These are phyloP conservation scores for Apteryx mantelli DNA, from an alignment of 2,113 vertebrate genomes.

Conservation along the genomic window DNA sequence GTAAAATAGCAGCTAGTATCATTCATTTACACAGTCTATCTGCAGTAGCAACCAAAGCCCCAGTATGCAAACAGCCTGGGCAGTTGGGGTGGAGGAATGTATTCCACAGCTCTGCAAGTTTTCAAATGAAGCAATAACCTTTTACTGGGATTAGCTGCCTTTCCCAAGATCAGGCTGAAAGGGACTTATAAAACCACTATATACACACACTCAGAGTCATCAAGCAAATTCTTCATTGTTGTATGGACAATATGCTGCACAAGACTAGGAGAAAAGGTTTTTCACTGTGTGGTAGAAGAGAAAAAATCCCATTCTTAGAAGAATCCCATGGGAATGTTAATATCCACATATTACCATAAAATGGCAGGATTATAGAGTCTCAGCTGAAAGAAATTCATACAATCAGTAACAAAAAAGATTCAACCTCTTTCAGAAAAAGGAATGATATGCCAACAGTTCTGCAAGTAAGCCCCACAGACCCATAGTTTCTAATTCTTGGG, in stretches of 20 bases:
- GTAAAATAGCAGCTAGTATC: not conserved
- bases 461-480: not conserved
- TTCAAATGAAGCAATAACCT: not conserved
- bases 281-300: not conserved
- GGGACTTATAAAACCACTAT: conserved; percentile 1
- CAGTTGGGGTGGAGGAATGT: not conserved
- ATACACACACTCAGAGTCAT: not conserved
- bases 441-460: not conserved
- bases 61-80: conserved; percentile 3
- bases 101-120: not conserved
- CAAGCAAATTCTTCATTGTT: not conserved
- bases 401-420: not conserved
- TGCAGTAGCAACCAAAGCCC: not conserved
- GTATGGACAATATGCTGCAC: not conserved
- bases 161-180: not conserved
- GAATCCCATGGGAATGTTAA: not conserved
- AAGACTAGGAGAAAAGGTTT: not conserved
- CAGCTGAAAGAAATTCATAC: not conserved
- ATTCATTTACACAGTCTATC: conserved; percentile 18
- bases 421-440: not conserved
- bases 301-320: not conserved
- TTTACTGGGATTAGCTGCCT: not conserved
- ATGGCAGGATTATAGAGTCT: not conserved
- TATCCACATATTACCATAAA: not conserved
- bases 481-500: not conserved